Evolutionary conservation across 2,888 invertebrate species (phyloP).

Genomic region (Drosophila ezoana): DNA sequence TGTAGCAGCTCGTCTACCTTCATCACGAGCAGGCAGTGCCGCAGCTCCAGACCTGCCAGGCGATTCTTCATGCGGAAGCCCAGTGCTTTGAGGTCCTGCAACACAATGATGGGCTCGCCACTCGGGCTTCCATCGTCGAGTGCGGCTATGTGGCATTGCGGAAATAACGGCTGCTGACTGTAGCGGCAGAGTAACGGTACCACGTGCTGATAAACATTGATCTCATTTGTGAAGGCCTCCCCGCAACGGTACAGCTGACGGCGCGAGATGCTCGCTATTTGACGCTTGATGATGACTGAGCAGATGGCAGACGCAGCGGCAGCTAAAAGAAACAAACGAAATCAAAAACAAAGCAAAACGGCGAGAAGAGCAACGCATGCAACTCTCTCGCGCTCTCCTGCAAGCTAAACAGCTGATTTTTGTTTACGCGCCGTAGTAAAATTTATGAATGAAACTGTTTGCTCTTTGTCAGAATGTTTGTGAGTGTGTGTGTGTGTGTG

Average conservation of each 20-base stretch:
- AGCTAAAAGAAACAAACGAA: constrained; percentile 26
- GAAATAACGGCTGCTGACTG: constrained; percentile 67
- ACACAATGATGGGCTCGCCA: constrained; percentile 76
- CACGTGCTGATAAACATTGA: constrained; percentile 80
- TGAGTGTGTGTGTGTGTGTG: constrained; percentile 14
- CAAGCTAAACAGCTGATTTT: constrained; percentile 71
- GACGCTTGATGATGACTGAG: constrained; percentile 83
- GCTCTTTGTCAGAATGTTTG: constrained; percentile 20
- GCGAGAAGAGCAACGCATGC: constrained; percentile 10
- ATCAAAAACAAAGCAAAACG: constrained; percentile 16
- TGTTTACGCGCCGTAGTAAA: constrained; percentile 70
- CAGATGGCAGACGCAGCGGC: constrained; percentile 26
- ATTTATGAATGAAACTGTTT: constrained; percentile 76
- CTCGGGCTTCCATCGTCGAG: constrained; percentile 70
- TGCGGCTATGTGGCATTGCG: constrained; percentile 81
- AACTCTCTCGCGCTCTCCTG: constrained; percentile 6
- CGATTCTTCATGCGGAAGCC: constrained; percentile 82
- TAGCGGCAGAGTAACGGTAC: constrained; percentile 79
- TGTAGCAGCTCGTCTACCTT: constrained; percentile 62
- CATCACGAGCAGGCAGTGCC: constrained; percentile 82
- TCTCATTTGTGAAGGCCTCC: constrained; percentile 84
- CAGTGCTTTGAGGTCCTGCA: constrained; percentile 81
- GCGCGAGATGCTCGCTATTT: constrained; percentile 81
- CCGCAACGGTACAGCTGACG: constrained; percentile 83
- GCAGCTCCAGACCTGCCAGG: constrained; percentile 75